A percentile compares a stretch with the other conserved stretches of the same genome.
Conservation (phyloP, 2,797 vertebrate species). For the Aselliscus stoliczkanus region DNA sequence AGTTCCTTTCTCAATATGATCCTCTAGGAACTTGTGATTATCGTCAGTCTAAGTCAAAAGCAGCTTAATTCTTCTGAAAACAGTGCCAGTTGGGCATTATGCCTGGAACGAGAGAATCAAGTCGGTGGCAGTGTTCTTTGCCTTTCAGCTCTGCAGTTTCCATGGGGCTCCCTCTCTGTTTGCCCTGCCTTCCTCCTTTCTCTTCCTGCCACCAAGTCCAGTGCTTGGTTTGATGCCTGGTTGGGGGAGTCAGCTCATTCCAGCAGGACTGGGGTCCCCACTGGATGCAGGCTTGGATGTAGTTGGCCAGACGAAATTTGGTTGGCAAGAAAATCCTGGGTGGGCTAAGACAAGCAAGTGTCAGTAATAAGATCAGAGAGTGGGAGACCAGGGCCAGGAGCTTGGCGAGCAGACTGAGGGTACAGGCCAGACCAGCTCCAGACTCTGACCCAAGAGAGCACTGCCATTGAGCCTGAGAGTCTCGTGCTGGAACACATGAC, state of each 20-base stretch:
- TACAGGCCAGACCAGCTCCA: not conserved
- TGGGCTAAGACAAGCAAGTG: not conserved
- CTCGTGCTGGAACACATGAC: not conserved
- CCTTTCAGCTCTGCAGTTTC: not conserved
- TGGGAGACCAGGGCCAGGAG: not conserved
- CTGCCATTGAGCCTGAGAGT: not conserved
- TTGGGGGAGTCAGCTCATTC: not conserved
- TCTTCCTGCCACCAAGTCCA: not conserved
- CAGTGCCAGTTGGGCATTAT: constrained; percentile 69
- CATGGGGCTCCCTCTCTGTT: not conserved
- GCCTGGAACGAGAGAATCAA: constrained; percentile 42
- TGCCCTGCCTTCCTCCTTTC: not conserved
- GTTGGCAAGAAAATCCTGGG: not conserved
- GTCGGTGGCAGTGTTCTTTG: constrained; percentile 23
- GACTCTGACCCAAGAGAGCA: not conserved
- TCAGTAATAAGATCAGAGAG: not conserved
- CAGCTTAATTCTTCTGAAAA: constrained; percentile 77
- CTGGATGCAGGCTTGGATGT: not conserved
- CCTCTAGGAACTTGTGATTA: constrained; percentile 76
- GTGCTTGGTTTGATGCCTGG: not conserved
- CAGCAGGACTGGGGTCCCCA: not conserved
- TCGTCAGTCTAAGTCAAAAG: constrained; percentile 73
- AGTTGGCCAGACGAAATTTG: not conserved
- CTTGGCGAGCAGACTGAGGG: not conserved
- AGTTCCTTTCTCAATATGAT: constrained; percentile 59